Evolutionary conservation across 2,888 invertebrate genomes (phyloP).

Genomic region (Margaritifera margaritifera): DNA sequence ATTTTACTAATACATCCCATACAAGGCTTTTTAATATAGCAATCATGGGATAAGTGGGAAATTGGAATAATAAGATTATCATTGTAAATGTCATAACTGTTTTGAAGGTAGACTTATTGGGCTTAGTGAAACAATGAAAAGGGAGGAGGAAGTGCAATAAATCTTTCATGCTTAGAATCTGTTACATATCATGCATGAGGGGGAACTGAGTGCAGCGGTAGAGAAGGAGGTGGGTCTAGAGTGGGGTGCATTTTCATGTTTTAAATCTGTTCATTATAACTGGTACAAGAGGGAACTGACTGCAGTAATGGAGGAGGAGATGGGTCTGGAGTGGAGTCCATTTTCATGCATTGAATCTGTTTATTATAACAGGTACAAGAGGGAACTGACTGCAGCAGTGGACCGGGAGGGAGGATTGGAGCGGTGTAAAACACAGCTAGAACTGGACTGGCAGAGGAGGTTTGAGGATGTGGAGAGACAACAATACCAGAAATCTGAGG

Average conservation of each 20-base stretch:
- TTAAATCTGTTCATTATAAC: neutral
- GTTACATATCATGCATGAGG: neutral
- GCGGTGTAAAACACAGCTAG: conserved; percentile 63
- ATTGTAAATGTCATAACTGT: too few relatives aligned
- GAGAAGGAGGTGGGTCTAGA: neutral
- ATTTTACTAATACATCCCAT: too few relatives aligned
- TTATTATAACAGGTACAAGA: conserved; percentile 60
- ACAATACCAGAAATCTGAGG: conserved; percentile 68
- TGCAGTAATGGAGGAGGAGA: neutral
- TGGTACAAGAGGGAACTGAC: neutral
- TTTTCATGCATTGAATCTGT: neutral
- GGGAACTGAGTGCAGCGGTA: neutral
- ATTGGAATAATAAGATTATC: too few relatives aligned
- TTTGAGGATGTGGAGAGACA: conserved; percentile 64
- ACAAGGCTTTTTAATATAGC: too few relatives aligned
- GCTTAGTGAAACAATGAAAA: too few relatives aligned
- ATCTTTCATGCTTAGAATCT: too few relatives aligned
- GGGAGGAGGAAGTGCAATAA: too few relatives aligned
- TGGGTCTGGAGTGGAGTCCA: neutral
- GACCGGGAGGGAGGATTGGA: conserved; percentile 65
- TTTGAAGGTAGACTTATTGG: too few relatives aligned
- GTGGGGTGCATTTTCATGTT: neutral
- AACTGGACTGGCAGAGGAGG: conserved; percentile 70
- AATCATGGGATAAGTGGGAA: too few relatives aligned
- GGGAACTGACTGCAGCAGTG: conserved; percentile 59